phyloP scores from a whole-genome alignment of 1,140 invertebrate species.

The Drosophila novamexicana region DNA sequence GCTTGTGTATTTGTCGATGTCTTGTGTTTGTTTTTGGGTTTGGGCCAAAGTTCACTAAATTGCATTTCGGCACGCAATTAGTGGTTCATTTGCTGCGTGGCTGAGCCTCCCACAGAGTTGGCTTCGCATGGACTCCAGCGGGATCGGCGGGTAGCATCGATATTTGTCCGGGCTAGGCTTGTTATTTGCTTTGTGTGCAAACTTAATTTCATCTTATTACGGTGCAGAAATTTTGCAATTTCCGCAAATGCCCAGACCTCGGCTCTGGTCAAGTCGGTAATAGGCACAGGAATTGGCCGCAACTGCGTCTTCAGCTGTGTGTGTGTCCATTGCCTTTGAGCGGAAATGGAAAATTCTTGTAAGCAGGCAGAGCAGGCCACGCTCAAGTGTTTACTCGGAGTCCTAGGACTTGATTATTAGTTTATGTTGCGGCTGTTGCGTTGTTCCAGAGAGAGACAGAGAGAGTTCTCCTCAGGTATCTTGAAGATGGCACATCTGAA shows the following conservation, averaged over 20 bases:
- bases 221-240: constrained; percentile 82
- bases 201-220: constrained; percentile 83
- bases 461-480: background rate
- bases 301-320: constrained; percentile 43
- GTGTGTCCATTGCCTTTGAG: constrained; percentile 33
- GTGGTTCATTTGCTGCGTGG: constrained; percentile 80
- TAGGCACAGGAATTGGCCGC: constrained; percentile 14
- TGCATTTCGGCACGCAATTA: constrained; percentile 84
- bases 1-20: constrained; percentile 25
- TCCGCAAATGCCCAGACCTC: constrained; percentile 58
- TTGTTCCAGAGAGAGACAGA: background rate
- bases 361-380: constrained; percentile 11
- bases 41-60: constrained; percentile 76
- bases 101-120: constrained; percentile 47
- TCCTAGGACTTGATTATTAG: constrained; percentile 42
- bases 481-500: background rate
- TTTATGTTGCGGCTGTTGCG: constrained; percentile 15
- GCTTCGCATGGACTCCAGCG: background rate
- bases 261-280: constrained; percentile 42
- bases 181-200: constrained; percentile 62
- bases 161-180: constrained; percentile 39
- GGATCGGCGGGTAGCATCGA: background rate
- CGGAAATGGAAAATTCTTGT: constrained; percentile 73
- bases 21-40: constrained; percentile 31
- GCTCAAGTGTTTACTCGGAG: constrained; percentile 55